Evolutionary conservation across 2,888 invertebrate genomes (phyloP), one percentile per base, ranked within the genome.

Genomic region (Pedicia rivosa): DNA sequence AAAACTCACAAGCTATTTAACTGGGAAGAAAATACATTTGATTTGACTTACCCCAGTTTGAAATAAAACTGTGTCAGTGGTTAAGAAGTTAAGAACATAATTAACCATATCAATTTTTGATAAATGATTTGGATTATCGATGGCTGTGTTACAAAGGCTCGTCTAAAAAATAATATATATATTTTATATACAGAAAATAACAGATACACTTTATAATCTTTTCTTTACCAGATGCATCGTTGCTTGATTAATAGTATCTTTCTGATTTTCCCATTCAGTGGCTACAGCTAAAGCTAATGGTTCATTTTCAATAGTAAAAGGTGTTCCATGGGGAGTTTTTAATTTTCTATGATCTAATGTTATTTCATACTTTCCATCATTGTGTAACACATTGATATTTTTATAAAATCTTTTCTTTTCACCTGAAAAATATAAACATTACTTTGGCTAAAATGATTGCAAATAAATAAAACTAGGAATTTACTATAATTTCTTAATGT

Each of bases 181-280:
- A 33, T 22, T 40, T 14, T 17, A 35, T 14, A n/a, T 35, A 14
- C 26, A 16, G 9, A 12, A 36, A 27, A 34, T 39, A 38, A 31
- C 24, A 3, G 8, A 9, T 10, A n/a, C 27, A 27, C 27, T n/a
- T 3, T 32, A 37, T 22, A 35, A 26, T 47, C 56, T 64, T 20
- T 8, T 20, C 5, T n/a, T 24, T 66, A 87, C 87, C 65, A 95
- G 62, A 62, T 94, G 91, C 94, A 95, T 95, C 26, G 70, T 69
- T 33, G 79, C 75, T 48, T 72, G 76, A 41, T 78, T 61, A 44
- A 97, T 80, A 37, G 65, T 64, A 17, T 82, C 75, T 43, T 72
- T 72, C 57, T 97, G 95, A 5, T 78, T 66, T 49, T 87, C 81
- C 88, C 97, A 98, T 68, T 98, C 98, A 19, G 80, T 74, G 2